Evolutionary conservation across 2,888 invertebrate genomes (phyloP).

Genomic region (Torymus tubicola): DNA sequence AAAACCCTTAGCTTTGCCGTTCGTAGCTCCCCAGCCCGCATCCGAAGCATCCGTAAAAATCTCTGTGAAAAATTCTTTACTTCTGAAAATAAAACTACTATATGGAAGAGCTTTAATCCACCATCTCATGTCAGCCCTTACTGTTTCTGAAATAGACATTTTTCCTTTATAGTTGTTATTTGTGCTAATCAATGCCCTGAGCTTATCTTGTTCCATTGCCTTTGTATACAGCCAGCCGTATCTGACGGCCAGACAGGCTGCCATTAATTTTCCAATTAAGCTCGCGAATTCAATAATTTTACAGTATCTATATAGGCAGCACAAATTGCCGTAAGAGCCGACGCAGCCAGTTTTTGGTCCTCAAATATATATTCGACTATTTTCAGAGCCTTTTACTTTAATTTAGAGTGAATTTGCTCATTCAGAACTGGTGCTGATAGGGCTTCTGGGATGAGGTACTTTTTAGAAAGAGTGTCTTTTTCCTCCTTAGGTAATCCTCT

Average conservation of each 20-base stretch:
- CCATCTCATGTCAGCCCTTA: background rate
- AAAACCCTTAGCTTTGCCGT: background rate
- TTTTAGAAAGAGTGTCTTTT: no score
- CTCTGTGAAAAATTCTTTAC: no score
- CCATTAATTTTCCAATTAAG: background rate
- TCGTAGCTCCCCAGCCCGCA: conserved; percentile 39
- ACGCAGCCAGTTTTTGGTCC: no score
- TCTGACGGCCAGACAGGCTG: background rate
- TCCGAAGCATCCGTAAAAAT: conserved; percentile 39
- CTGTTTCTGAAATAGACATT: background rate
- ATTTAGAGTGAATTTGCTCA: no score
- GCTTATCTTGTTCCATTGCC: background rate
- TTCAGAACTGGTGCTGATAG: no score
- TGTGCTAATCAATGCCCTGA: background rate
- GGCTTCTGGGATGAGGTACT: no score
- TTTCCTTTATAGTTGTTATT: background rate
- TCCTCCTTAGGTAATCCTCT: no score
- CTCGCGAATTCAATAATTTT: background rate
- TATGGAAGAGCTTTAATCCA: background rate
- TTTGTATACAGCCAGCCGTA: background rate
- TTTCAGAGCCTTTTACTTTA: no score
- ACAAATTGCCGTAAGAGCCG: no score
- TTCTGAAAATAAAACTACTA: background rate
- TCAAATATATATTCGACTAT: no score
- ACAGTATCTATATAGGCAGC: no score